phyloP scores from a whole-genome alignment of 2,888 invertebrate species.

The Lathronympha strigana region DNA sequence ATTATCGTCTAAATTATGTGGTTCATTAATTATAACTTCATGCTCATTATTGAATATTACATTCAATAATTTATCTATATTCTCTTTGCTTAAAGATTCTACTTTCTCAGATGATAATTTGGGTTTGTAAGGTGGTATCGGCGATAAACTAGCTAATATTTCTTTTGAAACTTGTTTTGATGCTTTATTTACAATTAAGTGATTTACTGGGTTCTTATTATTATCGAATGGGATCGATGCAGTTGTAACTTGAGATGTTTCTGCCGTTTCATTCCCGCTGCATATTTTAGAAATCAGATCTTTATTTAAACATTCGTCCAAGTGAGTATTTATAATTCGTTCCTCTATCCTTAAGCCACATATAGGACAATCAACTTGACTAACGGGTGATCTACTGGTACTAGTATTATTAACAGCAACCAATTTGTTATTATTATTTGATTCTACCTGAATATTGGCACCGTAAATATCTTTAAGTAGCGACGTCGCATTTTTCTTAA shows the following conservation, averaged over 20 bases:
- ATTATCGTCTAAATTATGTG: constrained; percentile 18
- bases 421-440: constrained; percentile 54
- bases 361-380: constrained; percentile 76
- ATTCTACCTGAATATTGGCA: constrained; percentile 62
- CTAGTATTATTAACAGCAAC: constrained; percentile 49
- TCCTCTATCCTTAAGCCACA: constrained; percentile 67
- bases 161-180: constrained; percentile 30
- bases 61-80: constrained; percentile 19
- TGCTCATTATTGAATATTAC: constrained; percentile 20
- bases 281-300: constrained; percentile 62
- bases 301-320: constrained; percentile 78
- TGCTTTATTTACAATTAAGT: neutral
- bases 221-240: constrained; percentile 29
- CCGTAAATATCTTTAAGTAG: constrained; percentile 75
- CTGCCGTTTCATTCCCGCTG: constrained; percentile 32
- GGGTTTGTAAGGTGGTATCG: constrained; percentile 27
- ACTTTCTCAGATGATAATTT: neutral
- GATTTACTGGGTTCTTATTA: constrained; percentile 35
- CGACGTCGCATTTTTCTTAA: constrained; percentile 60
- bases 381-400: constrained; percentile 41
- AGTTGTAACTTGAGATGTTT: constrained; percentile 11
- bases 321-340: constrained; percentile 69
- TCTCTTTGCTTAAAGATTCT: constrained; percentile 4
- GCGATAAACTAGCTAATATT: constrained; percentile 28
- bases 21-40: constrained; percentile 5